A percentile compares a stretch with the other conserved stretches of the same genome.
Evolutionary conservation across 1,140 invertebrate genomes (phyloP).

Genomic region (Macrosteles quadrilineatus): DNA sequence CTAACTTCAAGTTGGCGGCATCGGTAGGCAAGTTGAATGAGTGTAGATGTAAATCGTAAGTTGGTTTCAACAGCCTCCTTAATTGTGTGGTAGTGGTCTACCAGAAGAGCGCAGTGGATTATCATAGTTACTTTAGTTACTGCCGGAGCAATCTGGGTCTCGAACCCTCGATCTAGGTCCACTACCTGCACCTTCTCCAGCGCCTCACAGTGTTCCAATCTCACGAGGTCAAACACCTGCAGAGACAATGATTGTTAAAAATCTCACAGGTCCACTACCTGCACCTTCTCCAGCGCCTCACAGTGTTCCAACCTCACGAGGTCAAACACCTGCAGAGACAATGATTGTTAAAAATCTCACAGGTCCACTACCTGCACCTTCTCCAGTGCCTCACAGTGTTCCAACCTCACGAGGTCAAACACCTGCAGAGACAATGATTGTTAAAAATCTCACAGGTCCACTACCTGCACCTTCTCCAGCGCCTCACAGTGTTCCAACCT

Average conservation of each 20-base stretch:
- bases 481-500: no score
- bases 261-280: no score
- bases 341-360: no score
- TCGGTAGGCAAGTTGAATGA: not conserved
- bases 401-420: no score
- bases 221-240: constrained; percentile 10
- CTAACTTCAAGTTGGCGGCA: not conserved
- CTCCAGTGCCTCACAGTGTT: no score
- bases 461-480: no score
- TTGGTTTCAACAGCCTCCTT: not conserved
- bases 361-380: no score
- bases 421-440: no score
- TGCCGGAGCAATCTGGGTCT: not conserved
- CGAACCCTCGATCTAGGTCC: not conserved
- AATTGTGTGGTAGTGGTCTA: not conserved
- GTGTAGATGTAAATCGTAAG: not conserved
- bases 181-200: constrained; percentile 4
- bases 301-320: no score
- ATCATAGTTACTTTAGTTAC: not conserved
- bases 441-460: no score
- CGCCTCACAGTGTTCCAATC: not conserved
- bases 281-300: no score
- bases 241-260: not conserved
- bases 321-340: no score
- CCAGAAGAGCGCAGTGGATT: constrained; percentile 2